Evolutionary conservation across 2,888 invertebrate species (phyloP), one percentile per base, ranked within the genome.

Genomic region (Lasioglossum morio): DNA sequence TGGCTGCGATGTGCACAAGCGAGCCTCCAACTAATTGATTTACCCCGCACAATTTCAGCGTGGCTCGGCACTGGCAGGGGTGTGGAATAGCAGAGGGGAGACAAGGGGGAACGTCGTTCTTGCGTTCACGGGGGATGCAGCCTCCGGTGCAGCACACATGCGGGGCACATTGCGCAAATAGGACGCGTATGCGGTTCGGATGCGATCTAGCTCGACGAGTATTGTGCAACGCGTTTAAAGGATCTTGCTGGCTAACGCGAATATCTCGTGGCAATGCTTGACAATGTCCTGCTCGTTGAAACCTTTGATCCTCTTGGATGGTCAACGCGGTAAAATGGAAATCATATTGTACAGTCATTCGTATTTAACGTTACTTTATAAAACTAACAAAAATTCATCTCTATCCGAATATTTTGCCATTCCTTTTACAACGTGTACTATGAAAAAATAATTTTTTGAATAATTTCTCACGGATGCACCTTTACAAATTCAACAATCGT

Each of bases 151-250:
- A 37, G 82, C 85, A 80, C 90, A 91, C 77, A 87, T 89, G 89
- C 81, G 73, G 43, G 81, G 77, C 88, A 91, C 79, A 78, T 91
- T 91, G 88, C 60, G 89, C 80, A 86, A 82, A 83, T 85, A 77
- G 79, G 27, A 19, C 46, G 77, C 43, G 30, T 34, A 66, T 46
- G 77, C 74, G 46, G 72, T 57, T 46, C 40, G 79, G 57, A 66
- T 37, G 82, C 73, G 34, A 70, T 85, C 34, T 23, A 48, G 40
- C 37, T 72, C 73, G 53, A 48, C 76, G 34, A 66, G 16, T 10
- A n/a, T 63, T 77, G 82, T 77, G 82, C 72, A 78, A 82, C 79
- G 80, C 79, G 78, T 86, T 87, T 82, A 85, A 84, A 63, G 63
- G 63, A 63, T 63, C 27, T 30, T 30, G 30, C 30, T 30, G 63